Conservation (phyloP, 2,113 vertebrate genomes). For the Rhegmatorhina hoffmannsi region DNA sequence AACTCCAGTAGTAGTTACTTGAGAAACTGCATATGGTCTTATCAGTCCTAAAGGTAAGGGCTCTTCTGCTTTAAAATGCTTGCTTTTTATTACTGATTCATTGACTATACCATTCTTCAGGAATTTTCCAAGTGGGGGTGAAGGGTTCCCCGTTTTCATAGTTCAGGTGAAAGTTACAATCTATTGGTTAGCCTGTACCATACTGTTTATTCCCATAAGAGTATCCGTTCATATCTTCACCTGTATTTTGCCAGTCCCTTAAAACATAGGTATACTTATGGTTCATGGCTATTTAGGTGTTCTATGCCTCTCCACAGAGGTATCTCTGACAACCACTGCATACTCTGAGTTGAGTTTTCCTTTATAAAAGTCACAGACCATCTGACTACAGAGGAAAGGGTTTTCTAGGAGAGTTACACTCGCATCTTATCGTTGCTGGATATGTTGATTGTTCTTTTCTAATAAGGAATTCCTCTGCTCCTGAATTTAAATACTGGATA, state of each 20-base stretch:
- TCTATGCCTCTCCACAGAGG: conserved; percentile 15
- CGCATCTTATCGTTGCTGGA: not conserved
- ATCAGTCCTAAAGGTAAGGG: not conserved
- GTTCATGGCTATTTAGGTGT: not conserved
- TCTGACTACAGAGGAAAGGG: not conserved
- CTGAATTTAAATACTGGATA: conserved; percentile 39
- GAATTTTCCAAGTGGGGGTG: not conserved
- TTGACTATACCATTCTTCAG: not conserved
- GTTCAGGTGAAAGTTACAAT: conserved; percentile 14
- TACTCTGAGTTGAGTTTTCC: conserved; percentile 8
- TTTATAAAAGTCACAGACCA: not conserved
- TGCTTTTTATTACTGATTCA: not conserved
- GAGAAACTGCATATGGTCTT: not conserved
- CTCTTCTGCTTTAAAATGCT: not conserved
- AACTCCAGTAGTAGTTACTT: not conserved
- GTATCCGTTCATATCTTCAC: not conserved
- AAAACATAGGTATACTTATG: not conserved
- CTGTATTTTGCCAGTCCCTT: not conserved
- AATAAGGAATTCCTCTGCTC: not conserved
- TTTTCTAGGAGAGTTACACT: not conserved
- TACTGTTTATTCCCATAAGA: not conserved
- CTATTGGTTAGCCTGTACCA: not conserved
- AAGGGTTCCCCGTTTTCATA: not conserved
- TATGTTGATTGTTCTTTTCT: not conserved
- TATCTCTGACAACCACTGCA: not conserved